phyloP scores from a whole-genome alignment of 2,113 vertebrate genomes.

The Psammodynastes pulverulentus region DNA sequence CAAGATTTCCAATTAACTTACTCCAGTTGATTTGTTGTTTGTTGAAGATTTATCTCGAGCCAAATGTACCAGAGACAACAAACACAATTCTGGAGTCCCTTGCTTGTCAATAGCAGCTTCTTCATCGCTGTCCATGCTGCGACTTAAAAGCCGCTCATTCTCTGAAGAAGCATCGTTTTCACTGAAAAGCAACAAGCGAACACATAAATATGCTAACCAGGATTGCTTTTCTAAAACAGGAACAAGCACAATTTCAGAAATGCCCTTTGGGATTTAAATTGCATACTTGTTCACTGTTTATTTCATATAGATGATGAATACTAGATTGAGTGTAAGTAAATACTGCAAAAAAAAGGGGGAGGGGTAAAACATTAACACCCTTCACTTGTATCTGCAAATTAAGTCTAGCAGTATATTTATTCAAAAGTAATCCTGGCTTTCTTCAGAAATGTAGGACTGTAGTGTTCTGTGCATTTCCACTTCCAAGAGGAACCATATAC shows the following conservation, averaged over 20 bases:
- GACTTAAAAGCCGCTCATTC: slow-evolving; percentile 92
- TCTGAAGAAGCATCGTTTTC: slow-evolving; percentile 97
- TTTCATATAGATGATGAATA: not conserved
- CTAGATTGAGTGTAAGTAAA: not conserved
- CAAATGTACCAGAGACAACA: slow-evolving; percentile 89
- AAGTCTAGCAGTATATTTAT: not conserved
- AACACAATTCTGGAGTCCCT: slow-evolving; percentile 84
- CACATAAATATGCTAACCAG: not conserved
- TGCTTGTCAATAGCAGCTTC: slow-evolving; percentile 90
- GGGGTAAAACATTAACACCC: not conserved
- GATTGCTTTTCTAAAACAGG: slow-evolving; percentile 7
- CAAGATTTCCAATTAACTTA: slow-evolving; percentile 61
- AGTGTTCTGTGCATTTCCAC: not conserved
- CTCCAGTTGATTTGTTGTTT: slow-evolving; percentile 86
- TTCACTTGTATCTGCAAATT: not conserved
- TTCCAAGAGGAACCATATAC: not conserved
- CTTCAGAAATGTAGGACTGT: not conserved
- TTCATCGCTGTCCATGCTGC: slow-evolving; percentile 96
- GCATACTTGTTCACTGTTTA: not conserved
- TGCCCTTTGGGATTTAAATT: not conserved
- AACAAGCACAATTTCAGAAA: not conserved
- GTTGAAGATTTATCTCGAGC: slow-evolving; percentile 79
- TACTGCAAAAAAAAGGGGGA: not conserved
- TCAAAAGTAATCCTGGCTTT: not conserved
- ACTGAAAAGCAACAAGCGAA: slow-evolving; percentile 65